Evolutionary conservation across 2,113 vertebrate genomes (phyloP).

Genomic region (Channa maculata): DNA sequence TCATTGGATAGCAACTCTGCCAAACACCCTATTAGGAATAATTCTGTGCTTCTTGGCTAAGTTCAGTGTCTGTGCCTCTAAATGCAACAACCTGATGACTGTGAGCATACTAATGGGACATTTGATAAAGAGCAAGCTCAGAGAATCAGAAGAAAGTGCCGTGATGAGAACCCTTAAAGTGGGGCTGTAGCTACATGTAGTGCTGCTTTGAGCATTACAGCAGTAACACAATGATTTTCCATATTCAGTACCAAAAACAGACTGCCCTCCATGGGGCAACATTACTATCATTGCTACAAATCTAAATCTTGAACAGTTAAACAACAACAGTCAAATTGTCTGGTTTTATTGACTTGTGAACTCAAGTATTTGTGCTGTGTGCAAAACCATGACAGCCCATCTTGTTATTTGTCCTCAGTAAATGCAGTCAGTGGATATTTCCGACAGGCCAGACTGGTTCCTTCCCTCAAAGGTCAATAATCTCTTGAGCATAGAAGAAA

Average conservation of each 20-base stretch:
- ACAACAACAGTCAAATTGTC: background rate
- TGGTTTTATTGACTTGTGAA: background rate
- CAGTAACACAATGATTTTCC: too few species aligned
- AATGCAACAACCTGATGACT: constrained; percentile 17
- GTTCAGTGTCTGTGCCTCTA: constrained; percentile 4
- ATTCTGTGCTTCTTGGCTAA: constrained; percentile 27
- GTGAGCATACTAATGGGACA: constrained; percentile 20
- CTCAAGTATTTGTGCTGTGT: too few species aligned
- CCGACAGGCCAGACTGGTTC: too few species aligned
- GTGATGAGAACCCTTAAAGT: background rate
- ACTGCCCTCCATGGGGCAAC: background rate
- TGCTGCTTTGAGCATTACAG: too few species aligned
- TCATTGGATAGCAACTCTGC: constrained; percentile 36
- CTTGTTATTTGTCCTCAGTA: constrained; percentile 1
- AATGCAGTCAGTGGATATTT: constrained; percentile 6
- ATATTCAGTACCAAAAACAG: too few species aligned
- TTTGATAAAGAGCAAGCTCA: background rate
- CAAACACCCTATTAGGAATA: constrained; percentile 35
- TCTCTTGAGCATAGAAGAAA: constrained; percentile 22
- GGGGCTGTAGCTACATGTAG: too few species aligned
- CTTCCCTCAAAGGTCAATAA: too few species aligned
- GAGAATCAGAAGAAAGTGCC: background rate
- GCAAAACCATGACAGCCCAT: background rate
- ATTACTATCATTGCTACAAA: background rate
- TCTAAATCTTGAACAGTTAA: background rate